Percentiles rank a stretch among this genome's conserved stretches.
Evolutionary conservation across 2,888 invertebrate genomes (phyloP).

Genomic region (Caenorhabditis sp.): DNA sequence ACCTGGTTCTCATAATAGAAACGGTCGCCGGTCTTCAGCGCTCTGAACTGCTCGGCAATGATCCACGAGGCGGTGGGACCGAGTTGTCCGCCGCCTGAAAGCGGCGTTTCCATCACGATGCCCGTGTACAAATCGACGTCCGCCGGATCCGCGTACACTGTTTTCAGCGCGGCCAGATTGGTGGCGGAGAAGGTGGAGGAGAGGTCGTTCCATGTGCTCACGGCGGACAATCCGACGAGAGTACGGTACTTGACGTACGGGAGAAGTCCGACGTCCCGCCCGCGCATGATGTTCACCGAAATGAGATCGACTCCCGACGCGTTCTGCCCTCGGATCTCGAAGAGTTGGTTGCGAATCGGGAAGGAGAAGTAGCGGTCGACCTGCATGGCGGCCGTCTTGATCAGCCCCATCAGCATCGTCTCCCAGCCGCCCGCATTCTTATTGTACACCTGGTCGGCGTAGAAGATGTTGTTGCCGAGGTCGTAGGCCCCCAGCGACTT

Average conservation of each 20-base stretch:
- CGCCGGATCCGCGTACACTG: slow-evolving; percentile 61
- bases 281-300: slow-evolving; percentile 90
- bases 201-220: slow-evolving; percentile 58
- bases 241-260: slow-evolving; percentile 42
- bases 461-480: slow-evolving; percentile 55
- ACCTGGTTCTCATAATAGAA: slow-evolving; percentile 64
- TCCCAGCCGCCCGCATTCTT: slow-evolving; percentile 42
- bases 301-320: slow-evolving; percentile 88
- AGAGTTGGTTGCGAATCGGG: slow-evolving; percentile 80
- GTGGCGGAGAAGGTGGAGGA: slow-evolving; percentile 51
- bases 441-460: slow-evolving; percentile 54
- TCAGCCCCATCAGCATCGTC: slow-evolving; percentile 59
- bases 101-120: slow-evolving; percentile 63
- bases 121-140: slow-evolving; percentile 68
- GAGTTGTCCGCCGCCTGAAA: slow-evolving; percentile 57
- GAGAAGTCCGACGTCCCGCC: slow-evolving; percentile 79
- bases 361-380: slow-evolving; percentile 64
- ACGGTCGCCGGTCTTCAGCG: slow-evolving; percentile 63
- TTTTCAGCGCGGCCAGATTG: slow-evolving; percentile 52
- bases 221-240: slow-evolving; percentile 45
- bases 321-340: slow-evolving; percentile 88
- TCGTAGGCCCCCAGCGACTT: slow-evolving; percentile 30
- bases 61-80: slow-evolving; percentile 66
- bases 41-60: slow-evolving; percentile 64
- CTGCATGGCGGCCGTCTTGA: slow-evolving; percentile 59